Percentiles rank a stretch among this genome's conserved stretches.
Evolutionary conservation across 2,888 invertebrate genomes (phyloP).

Genomic region (Cantharis nigra): DNA sequence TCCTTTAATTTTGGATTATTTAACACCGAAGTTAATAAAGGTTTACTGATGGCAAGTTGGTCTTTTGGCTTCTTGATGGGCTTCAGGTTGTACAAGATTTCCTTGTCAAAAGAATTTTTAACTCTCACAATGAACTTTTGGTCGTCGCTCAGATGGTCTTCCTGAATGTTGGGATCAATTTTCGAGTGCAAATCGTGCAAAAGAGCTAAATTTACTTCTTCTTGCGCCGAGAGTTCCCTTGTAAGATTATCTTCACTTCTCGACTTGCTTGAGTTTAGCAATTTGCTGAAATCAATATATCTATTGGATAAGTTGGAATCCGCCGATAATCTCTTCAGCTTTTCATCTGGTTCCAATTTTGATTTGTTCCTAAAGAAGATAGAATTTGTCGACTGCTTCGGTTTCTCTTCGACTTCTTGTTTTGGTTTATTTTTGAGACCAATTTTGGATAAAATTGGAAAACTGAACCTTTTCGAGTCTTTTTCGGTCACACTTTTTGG

Average conservation of each 20-base stretch:
- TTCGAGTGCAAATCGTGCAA: conserved; percentile 44
- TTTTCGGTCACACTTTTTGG: background rate
- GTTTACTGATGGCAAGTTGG: conserved; percentile 51
- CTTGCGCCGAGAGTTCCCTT: conserved; percentile 43
- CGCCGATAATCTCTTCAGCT: background rate
- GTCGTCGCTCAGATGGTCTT: conserved; percentile 46
- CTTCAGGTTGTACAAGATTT: conserved; percentile 36
- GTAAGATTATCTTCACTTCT: background rate
- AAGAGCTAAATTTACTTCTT: conserved; percentile 43
- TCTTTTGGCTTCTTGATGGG: conserved; percentile 47
- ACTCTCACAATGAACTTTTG: conserved; percentile 46
- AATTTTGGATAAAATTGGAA: background rate
- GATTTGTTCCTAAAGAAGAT: background rate
- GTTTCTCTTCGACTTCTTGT: background rate
- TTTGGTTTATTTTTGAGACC: background rate
- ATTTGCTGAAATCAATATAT: conserved; percentile 6
- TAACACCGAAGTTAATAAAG: conserved; percentile 48
- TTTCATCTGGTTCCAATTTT: background rate
- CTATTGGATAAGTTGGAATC: background rate
- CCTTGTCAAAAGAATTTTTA: conserved; percentile 46
- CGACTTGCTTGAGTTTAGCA: background rate
- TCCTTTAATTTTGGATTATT: conserved; percentile 47
- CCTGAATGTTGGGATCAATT: conserved; percentile 46
- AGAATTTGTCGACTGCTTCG: background rate
- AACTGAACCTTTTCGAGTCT: background rate